Conservation (phyloP, 2,797 vertebrate genomes). For the Cottoperca gobio region DNA sequence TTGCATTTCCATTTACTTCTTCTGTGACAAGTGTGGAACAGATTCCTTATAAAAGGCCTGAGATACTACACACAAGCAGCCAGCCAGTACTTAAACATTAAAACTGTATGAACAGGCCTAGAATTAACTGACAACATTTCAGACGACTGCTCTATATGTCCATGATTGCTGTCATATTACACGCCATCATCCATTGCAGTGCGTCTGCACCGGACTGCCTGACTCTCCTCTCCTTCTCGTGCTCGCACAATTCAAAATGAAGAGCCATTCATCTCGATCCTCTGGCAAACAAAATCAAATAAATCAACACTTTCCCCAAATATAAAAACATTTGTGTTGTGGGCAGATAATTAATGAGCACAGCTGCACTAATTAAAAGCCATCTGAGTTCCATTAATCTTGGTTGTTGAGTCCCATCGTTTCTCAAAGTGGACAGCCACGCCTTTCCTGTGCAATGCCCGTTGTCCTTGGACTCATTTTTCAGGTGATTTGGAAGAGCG, state of each 20-base stretch:
- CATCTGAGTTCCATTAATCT: constrained; percentile 99
- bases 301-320: constrained; percentile 99
- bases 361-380: constrained; percentile 99
- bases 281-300: constrained; percentile 97
- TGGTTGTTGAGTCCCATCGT: constrained; percentile 91
- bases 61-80: background rate
- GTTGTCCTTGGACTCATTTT: constrained; percentile 89
- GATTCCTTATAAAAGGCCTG: background rate
- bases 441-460: constrained; percentile 83
- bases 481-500: constrained; percentile 85
- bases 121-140: constrained; percentile 15
- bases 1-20: background rate
- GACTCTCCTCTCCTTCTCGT: constrained; percentile 82
- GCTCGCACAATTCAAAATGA: constrained; percentile 88
- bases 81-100: background rate
- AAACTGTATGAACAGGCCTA: background rate
- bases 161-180: constrained; percentile 44
- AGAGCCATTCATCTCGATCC: constrained; percentile 98
- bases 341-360: constrained; percentile 98
- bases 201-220: constrained; percentile 45
- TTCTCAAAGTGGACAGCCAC: constrained; percentile 86
- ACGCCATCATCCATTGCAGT: constrained; percentile 37
- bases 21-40: background rate
- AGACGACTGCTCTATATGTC: constrained; percentile 21
- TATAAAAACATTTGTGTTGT: constrained; percentile 99